Conservation (phyloP, 2,113 vertebrate genomes). For the Varanus komodoensis region DNA sequence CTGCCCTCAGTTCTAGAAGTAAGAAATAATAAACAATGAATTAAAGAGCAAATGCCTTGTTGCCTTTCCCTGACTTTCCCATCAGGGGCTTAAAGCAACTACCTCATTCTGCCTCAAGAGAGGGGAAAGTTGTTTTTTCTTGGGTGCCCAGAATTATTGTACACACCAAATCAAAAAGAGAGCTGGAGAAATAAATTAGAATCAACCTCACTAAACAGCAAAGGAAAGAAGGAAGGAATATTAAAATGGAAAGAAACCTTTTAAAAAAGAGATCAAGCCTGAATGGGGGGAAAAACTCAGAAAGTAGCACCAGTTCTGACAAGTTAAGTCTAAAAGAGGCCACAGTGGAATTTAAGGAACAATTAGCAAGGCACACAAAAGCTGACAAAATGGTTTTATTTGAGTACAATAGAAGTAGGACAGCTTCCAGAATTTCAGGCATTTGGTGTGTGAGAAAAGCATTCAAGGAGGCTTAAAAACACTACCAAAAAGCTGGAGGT, state of each 20-base stretch:
- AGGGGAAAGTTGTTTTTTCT: background rate
- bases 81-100: background rate
- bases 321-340: background rate
- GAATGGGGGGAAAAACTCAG: background rate
- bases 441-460: background rate
- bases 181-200: background rate
- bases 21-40: no score
- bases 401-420: background rate
- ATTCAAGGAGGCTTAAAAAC: background rate
- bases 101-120: background rate
- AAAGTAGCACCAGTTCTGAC: background rate
- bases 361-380: background rate
- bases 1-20: background rate
- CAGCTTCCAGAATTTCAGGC: background rate
- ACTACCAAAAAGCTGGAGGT: background rate
- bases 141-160: background rate
- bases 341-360: background rate
- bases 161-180: background rate
- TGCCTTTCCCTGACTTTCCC: no score
- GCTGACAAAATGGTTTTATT: background rate
- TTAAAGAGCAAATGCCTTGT: no score
- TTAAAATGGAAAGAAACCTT: background rate
- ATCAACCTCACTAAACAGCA: background rate
- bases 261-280: background rate
- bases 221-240: background rate